Evolutionary conservation across 30 jellyfish, hydroid and myxozoan species (phyloP).

Genomic region (Rhopilema esculentum): DNA sequence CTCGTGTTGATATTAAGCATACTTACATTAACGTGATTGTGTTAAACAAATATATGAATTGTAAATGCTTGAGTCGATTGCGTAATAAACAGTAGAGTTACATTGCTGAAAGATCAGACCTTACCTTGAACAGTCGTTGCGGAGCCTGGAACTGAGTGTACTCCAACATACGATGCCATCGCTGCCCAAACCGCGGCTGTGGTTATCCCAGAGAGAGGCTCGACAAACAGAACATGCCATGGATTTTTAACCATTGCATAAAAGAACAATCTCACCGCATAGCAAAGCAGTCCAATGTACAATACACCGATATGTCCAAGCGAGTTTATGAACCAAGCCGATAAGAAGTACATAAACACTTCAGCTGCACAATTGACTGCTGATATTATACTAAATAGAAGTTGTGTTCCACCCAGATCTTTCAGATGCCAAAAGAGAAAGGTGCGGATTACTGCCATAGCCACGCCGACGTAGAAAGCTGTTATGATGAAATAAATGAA

Average conservation of each 20-base stretch:
- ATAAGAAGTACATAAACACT: slow-evolving; percentile 91
- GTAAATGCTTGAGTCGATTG: no score
- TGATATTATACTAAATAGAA: slow-evolving; percentile 92
- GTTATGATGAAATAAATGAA: slow-evolving; percentile 74
- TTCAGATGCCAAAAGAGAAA: slow-evolving; percentile 98
- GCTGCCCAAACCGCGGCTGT: slow-evolving; percentile 99
- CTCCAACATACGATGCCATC: slow-evolving; percentile 94
- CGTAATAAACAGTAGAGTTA: background rate
- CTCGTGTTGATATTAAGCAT: no score
- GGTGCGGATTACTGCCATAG: slow-evolving; percentile 97
- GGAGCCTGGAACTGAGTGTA: slow-evolving; percentile 78
- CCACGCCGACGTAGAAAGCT: slow-evolving; percentile 87
- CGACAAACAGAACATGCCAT: slow-evolving; percentile 95
- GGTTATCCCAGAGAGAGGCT: slow-evolving; percentile 96
- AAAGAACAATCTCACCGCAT: slow-evolving; percentile 76
- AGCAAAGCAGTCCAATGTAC: slow-evolving; percentile 86
- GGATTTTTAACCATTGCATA: slow-evolving; percentile 88
- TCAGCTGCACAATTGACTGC: slow-evolving; percentile 99
- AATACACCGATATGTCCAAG: slow-evolving; percentile 87
- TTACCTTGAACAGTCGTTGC: slow-evolving; percentile 94
- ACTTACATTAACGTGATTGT: no score
- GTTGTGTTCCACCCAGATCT: slow-evolving; percentile 97
- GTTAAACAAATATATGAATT: no score
- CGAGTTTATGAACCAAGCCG: slow-evolving; percentile 80
- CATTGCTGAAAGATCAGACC: background rate